Conservation (phyloP, 2,113 vertebrate genomes). For the Dromiciops gliroides region DNA sequence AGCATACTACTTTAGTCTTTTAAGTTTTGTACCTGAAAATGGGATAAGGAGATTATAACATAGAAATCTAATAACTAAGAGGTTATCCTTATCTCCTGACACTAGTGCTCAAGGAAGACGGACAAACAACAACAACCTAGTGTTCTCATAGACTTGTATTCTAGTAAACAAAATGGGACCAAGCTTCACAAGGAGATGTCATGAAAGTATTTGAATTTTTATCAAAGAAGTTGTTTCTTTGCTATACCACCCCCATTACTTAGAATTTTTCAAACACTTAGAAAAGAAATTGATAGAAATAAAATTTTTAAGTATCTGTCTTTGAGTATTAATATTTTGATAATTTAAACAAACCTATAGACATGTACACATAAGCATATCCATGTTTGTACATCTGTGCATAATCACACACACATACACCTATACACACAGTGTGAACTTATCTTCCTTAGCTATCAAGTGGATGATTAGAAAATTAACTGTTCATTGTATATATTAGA, state of each 20-base stretch:
- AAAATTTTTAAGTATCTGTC: conserved; percentile 27
- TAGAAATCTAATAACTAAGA: neutral
- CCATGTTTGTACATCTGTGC: neutral
- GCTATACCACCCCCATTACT: neutral
- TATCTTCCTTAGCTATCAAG: neutral
- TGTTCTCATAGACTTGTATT: neutral
- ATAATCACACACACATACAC: neutral
- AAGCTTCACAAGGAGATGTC: too few relatives aligned
- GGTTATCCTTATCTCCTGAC: conserved; percentile 9
- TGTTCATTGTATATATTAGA: neutral
- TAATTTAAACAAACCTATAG: neutral
- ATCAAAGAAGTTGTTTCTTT: too few relatives aligned
- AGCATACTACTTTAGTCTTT: neutral
- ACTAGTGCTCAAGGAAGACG: too few relatives aligned
- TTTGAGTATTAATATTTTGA: conserved; percentile 29
- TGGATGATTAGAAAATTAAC: neutral
- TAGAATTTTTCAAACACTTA: neutral
- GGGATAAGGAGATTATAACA: neutral
- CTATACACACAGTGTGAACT: neutral
- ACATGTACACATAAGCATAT: neutral
- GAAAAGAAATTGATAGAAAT: conserved; percentile 50
- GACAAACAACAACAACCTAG: too few relatives aligned
- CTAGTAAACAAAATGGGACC: neutral
- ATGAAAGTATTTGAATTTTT: too few relatives aligned
- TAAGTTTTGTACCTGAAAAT: neutral